A percentile compares a stretch with the other conserved stretches of the same genome.
These are phyloP conservation scores for Aricia agestis DNA, from an alignment of 1,140 invertebrate species.

Conservation along the genomic window DNA sequence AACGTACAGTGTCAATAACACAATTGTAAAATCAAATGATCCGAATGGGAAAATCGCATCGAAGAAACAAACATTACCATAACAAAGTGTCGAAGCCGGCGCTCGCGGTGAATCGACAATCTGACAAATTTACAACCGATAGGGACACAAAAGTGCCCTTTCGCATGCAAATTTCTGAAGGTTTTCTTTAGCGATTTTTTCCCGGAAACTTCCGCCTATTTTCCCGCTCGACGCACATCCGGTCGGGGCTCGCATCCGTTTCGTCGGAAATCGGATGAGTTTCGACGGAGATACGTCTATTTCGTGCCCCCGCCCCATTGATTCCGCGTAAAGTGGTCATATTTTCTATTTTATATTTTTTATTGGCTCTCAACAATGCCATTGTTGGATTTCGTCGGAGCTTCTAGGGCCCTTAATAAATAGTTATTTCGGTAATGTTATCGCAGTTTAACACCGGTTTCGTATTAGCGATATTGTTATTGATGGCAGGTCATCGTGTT, in stretches of 20 bases:
- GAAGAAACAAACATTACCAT: slow-evolving; percentile 46
- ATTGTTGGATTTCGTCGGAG: slow-evolving; percentile 23
- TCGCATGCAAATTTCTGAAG: slow-evolving; percentile 66
- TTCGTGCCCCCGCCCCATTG: slow-evolving; percentile 42
- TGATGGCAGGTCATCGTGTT: background rate
- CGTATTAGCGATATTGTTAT: slow-evolving; percentile 12
- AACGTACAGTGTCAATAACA: slow-evolving; percentile 12
- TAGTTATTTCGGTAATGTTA: slow-evolving; percentile 12
- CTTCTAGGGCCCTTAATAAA: slow-evolving; percentile 18
- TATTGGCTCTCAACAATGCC: slow-evolving; percentile 43
- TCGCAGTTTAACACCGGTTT: slow-evolving; percentile 9
- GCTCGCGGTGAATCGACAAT: slow-evolving; percentile 60
- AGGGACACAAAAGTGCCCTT: slow-evolving; percentile 60
- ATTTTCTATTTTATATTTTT: slow-evolving; percentile 52
- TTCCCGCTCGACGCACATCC: slow-evolving; percentile 67
- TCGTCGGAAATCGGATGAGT: slow-evolving; percentile 60
- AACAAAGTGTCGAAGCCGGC: slow-evolving; percentile 59
- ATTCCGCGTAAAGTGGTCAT: slow-evolving; percentile 48
- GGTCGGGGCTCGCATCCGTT: slow-evolving; percentile 48
- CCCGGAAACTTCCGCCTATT: slow-evolving; percentile 67
- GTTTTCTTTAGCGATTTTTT: slow-evolving; percentile 58
- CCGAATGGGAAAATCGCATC: slow-evolving; percentile 19
- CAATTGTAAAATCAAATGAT: slow-evolving; percentile 16
- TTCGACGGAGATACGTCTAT: slow-evolving; percentile 41
- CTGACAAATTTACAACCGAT: slow-evolving; percentile 69